A percentile compares a stretch with the other conserved stretches of the same genome.
Conservation (phyloP, 1,140 invertebrate species). For the Aphis craccivora region DNA sequence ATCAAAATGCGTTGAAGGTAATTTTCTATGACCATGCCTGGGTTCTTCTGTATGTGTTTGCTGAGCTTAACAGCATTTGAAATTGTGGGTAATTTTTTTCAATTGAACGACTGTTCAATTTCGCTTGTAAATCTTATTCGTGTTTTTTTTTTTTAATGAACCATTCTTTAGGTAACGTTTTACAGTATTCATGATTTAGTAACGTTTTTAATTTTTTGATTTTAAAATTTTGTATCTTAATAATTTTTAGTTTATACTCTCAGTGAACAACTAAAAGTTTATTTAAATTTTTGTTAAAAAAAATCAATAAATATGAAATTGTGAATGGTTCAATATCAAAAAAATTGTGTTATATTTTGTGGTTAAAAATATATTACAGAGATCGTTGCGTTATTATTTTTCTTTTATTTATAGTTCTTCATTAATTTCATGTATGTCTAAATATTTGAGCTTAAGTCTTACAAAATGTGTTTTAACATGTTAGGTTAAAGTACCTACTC, state of each 20-base stretch:
- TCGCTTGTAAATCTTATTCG: background rate
- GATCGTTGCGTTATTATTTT: background rate
- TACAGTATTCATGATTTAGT: background rate
- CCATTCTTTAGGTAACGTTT: background rate
- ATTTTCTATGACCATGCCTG: slow-evolving; percentile 22
- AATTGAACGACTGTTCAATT: background rate
- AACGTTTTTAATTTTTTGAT: background rate
- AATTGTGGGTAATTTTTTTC: background rate
- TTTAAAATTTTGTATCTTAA: background rate
- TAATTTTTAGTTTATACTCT: background rate
- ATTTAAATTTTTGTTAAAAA: background rate
- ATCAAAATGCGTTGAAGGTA: slow-evolving; percentile 59
- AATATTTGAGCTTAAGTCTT: background rate
- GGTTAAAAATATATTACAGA: background rate
- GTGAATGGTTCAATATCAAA: slow-evolving; percentile 20
- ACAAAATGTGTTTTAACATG: background rate
- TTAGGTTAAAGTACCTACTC: background rate
- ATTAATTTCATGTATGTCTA: background rate
- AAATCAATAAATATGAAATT: background rate
- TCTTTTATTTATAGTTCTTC: background rate
- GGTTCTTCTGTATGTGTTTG: background rate
- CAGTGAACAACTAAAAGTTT: background rate
- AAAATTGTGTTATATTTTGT: background rate
- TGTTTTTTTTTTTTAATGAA: background rate
- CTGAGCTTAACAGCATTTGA: background rate